phyloP scores from a whole-genome alignment of 2,888 invertebrate genomes.

The Pilophorus perplexus region DNA sequence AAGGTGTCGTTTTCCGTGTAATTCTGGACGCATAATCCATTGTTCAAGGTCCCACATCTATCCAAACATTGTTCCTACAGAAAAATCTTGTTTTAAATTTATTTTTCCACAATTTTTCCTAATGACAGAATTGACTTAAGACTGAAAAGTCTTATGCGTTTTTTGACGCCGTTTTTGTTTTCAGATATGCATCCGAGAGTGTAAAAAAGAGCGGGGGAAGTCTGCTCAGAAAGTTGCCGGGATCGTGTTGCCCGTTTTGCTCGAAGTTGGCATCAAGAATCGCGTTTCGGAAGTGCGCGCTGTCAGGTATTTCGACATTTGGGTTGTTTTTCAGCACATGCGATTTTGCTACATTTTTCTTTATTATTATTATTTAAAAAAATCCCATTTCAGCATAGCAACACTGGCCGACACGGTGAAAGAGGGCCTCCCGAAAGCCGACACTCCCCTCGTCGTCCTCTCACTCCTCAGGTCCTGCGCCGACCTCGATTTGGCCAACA shows the following conservation, averaged over 20 bases:
- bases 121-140: no score
- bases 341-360: no score
- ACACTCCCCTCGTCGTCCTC: slow-evolving; percentile 30
- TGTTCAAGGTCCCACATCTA: no score
- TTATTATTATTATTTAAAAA: no score
- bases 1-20: no score
- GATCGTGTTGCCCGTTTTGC: slow-evolving; percentile 69
- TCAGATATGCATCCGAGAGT: slow-evolving; percentile 31
- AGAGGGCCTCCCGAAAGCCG: slow-evolving; percentile 42
- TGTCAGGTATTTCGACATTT: slow-evolving; percentile 67
- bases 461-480: slow-evolving; percentile 34
- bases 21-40: no score
- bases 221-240: slow-evolving; percentile 16
- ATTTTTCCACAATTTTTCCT: no score
- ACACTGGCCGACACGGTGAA: slow-evolving; percentile 42
- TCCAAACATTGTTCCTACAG: no score
- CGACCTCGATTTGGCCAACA: slow-evolving; percentile 29
- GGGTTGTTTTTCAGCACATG: no score
- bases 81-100: no score
- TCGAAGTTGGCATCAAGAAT: slow-evolving; percentile 77
- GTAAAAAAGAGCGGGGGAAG: slow-evolving; percentile 27
- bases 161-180: no score
- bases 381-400: slow-evolving; percentile 33
- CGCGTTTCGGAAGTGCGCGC: slow-evolving; percentile 74
- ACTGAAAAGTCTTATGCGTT: no score